These are phyloP conservation scores for Drosophila multiciliata DNA, from an alignment of 2,888 invertebrate species.

Conservation along the genomic window DNA sequence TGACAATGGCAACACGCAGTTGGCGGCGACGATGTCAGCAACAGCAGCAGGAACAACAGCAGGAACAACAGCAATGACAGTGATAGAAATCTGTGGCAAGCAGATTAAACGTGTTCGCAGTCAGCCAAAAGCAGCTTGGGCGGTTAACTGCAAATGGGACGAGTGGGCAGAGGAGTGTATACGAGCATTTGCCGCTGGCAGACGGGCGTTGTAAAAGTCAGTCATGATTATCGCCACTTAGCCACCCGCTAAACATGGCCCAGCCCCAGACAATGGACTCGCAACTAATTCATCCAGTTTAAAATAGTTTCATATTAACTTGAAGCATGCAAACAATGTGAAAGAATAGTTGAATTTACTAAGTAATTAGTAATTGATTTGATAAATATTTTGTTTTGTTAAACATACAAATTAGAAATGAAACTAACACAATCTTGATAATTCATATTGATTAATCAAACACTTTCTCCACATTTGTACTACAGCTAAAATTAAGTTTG, in stretches of 20 bases:
- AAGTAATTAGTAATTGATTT: not conserved
- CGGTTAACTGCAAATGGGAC: not conserved
- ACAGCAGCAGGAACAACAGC: conserved; percentile 22
- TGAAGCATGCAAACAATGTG: not conserved
- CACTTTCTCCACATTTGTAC: not conserved
- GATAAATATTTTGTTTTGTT: not conserved
- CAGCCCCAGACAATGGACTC: conserved; percentile 17
- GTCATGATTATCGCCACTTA: conserved; percentile 80
- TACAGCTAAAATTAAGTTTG: not conserved
- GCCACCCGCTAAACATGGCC: conserved; percentile 46
- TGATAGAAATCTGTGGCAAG: conserved; percentile 80
- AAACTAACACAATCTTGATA: not conserved
- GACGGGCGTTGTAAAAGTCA: conserved; percentile 72
- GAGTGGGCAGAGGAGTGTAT: conserved; percentile 11
- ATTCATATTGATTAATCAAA: not conserved
- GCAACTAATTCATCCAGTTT: conserved; percentile 4
- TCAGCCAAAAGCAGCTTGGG: conserved; percentile 35
- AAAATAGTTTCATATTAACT: not conserved
- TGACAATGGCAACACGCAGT: conserved; percentile 56
- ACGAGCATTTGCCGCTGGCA: conserved; percentile 28
- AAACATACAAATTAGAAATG: not conserved
- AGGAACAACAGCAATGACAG: conserved; percentile 68
- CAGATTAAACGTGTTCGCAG: conserved; percentile 77
- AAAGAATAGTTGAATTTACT: not conserved
- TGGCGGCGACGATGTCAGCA: conserved; percentile 32